phyloP scores from a whole-genome alignment of 2,113 vertebrate species.

The Callionymus lyra region DNA sequence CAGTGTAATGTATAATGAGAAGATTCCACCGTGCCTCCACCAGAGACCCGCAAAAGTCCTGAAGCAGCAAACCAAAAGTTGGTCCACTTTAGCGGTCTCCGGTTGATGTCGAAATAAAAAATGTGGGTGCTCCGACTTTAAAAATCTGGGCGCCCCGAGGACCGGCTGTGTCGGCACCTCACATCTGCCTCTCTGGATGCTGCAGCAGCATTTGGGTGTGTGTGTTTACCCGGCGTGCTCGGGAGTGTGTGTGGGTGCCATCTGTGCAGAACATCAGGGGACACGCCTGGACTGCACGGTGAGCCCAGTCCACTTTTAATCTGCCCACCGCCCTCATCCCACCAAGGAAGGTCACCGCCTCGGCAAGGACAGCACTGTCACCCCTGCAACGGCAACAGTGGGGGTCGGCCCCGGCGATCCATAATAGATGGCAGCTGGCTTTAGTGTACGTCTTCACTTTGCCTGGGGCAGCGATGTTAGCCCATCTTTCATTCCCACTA shows the following conservation, averaged over 20 bases:
- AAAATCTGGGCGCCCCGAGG: slow-evolving; percentile 43
- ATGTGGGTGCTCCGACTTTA: slow-evolving; percentile 29
- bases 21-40: too few relatives aligned
- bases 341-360: slow-evolving; percentile 57
- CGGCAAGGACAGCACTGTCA: slow-evolving; percentile 59
- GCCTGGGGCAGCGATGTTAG: slow-evolving; percentile 53
- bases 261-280: slow-evolving; percentile 67
- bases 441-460: slow-evolving; percentile 63
- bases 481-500: slow-evolving; percentile 60
- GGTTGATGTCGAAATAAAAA: background rate
- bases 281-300: slow-evolving; percentile 59
- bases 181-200: slow-evolving; percentile 57
- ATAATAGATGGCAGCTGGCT: slow-evolving; percentile 68
- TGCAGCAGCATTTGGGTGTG: slow-evolving; percentile 16
- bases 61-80: too few relatives aligned
- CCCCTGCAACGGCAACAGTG: slow-evolving; percentile 51
- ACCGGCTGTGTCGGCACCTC: slow-evolving; percentile 37
- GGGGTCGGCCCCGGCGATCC: slow-evolving; percentile 53
- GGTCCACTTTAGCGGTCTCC: too few relatives aligned
- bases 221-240: slow-evolving; percentile 17
- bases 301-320: slow-evolving; percentile 65
- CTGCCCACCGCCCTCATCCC: slow-evolving; percentile 57
- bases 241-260: slow-evolving; percentile 45
- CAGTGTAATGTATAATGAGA: too few relatives aligned
- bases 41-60: too few relatives aligned